phyloP scores from a whole-genome alignment of 2,797 vertebrate genomes.

The Alauda arvensis region DNA sequence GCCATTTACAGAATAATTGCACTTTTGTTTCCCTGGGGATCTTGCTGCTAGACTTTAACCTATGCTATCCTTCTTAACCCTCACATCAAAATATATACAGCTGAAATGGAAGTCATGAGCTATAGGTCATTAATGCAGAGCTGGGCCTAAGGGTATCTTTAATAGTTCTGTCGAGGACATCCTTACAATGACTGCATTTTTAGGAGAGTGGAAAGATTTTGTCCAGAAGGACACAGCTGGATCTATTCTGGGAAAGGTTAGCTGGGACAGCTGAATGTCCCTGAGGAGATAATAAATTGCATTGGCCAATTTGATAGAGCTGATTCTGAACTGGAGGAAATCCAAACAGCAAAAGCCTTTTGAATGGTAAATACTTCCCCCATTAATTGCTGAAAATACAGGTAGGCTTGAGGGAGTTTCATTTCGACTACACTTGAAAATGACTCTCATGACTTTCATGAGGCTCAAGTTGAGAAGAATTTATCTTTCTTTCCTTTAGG shows the following conservation, averaged over 20 bases:
- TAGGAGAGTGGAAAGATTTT: constrained; percentile 45
- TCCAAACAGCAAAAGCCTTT: constrained; percentile 43
- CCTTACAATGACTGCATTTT: constrained; percentile 35
- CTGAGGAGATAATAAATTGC: constrained; percentile 57
- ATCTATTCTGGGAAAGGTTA: constrained; percentile 60
- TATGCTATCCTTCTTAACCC: constrained; percentile 58
- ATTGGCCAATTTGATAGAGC: constrained; percentile 42
- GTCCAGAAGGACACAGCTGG: constrained; percentile 55
- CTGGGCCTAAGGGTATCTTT: constrained; percentile 41
- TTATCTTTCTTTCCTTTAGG: neutral
- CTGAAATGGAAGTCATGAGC: constrained; percentile 53
- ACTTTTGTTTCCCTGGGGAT: constrained; percentile 46
- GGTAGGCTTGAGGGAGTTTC: constrained; percentile 36
- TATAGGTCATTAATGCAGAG: constrained; percentile 56
- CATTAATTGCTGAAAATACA: constrained; percentile 45
- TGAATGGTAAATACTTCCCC: constrained; percentile 30
- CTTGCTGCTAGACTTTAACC: constrained; percentile 43
- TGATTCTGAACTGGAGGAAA: constrained; percentile 45
- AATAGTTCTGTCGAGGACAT: constrained; percentile 44
- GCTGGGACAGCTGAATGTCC: constrained; percentile 53
- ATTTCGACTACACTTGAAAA: neutral
- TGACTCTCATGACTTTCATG: constrained; percentile 20
- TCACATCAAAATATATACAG: constrained; percentile 53
- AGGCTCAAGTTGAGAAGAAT: neutral
- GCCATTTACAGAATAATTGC: constrained; percentile 58